Conservation (phyloP, 1,140 invertebrate genomes). For the Homarus americanus region DNA sequence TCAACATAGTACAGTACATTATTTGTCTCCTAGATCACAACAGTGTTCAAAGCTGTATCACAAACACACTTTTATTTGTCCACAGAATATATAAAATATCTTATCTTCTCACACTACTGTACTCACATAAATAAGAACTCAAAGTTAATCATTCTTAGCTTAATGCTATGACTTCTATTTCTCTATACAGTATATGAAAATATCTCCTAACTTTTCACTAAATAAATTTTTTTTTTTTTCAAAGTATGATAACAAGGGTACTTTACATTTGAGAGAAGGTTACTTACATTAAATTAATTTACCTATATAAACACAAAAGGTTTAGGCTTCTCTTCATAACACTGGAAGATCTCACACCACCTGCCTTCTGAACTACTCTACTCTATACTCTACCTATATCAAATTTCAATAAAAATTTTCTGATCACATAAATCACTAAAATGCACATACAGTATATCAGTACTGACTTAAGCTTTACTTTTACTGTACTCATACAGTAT, state of each 20-base stretch:
- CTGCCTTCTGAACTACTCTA: background rate
- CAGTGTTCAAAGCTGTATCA: too few relatives aligned
- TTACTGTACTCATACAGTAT: background rate
- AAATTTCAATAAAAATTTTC: background rate
- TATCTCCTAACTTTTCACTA: background rate
- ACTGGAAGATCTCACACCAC: background rate
- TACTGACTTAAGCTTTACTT: too few relatives aligned
- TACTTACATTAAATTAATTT: background rate
- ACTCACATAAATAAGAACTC: too few relatives aligned
- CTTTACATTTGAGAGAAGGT: background rate
- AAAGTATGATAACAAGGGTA: background rate
- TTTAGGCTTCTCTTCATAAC: background rate
- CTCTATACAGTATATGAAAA: slow-evolving; percentile 9
- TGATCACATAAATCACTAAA: background rate
- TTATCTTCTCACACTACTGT: too few relatives aligned
- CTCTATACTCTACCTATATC: background rate
- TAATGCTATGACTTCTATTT: background rate
- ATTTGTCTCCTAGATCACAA: too few relatives aligned
- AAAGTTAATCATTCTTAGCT: too few relatives aligned
- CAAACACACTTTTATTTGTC: too few relatives aligned
- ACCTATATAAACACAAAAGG: too few relatives aligned
- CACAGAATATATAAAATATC: too few relatives aligned
- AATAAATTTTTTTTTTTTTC: background rate
- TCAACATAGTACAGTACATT: too few relatives aligned
- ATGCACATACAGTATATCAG: background rate